A percentile compares a stretch with the other conserved stretches of the same genome.
Evolutionary conservation across 92 coral and sea anemone genomes (phyloP).

Genomic region (Diadumene lineata): DNA sequence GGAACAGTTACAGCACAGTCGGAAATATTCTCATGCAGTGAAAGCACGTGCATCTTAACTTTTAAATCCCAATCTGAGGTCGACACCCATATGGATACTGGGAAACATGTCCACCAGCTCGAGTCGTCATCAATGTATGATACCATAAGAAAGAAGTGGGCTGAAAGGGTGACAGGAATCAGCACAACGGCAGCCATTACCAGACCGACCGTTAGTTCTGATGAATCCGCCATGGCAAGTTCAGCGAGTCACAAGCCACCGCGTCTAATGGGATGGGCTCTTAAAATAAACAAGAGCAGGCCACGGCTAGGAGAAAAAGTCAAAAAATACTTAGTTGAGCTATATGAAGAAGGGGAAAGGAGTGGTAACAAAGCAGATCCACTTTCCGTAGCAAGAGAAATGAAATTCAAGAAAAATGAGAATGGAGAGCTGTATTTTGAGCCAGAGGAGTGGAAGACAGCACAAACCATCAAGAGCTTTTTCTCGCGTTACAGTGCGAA

Average conservation of each 20-base stretch:
- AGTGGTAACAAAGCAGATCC: conserved; percentile 55
- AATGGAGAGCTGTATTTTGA: conserved; percentile 45
- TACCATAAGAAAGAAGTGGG: conserved; percentile 37
- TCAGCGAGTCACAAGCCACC: background rate
- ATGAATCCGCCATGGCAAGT: background rate
- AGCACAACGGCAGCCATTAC: background rate
- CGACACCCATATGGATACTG: conserved; percentile 57
- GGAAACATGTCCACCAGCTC: conserved; percentile 31
- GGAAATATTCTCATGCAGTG: conserved; percentile 10
- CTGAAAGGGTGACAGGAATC: conserved; percentile 19
- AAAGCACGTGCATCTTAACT: conserved; percentile 33
- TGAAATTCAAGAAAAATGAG: conserved; percentile 52
- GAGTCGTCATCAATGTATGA: conserved; percentile 45
- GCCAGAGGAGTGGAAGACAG: conserved; percentile 62
- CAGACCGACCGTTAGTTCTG: background rate
- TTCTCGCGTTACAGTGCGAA: conserved; percentile 49
- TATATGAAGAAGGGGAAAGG: conserved; percentile 45
- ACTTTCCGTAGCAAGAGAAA: conserved; percentile 58
- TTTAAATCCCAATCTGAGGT: conserved; percentile 46
- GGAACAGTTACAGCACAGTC: background rate
- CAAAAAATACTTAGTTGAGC: conserved; percentile 44
- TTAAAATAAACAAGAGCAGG: conserved; percentile 44
- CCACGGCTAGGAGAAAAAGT: conserved; percentile 43
- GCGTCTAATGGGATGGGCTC: conserved; percentile 64
- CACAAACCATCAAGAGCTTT: conserved; percentile 48